phyloP scores from a whole-genome alignment of 2,113 vertebrate genomes.

The Condylura cristata region DNA sequence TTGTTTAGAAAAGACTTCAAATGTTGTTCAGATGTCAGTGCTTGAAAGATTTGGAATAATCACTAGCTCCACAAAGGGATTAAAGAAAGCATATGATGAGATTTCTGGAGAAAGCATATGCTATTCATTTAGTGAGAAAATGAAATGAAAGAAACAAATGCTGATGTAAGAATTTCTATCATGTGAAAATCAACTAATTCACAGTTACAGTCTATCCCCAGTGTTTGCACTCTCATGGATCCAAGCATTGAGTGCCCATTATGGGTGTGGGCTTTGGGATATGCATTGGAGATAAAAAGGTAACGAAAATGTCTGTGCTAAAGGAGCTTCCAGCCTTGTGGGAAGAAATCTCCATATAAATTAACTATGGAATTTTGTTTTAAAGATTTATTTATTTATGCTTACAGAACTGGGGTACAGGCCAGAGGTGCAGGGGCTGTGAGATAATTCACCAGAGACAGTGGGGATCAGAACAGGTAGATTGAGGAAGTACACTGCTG shows the following conservation, averaged over 20 bases:
- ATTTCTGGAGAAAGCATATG: constrained; percentile 14
- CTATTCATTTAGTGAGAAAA: not conserved
- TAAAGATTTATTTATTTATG: no score
- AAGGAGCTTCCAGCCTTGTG: not conserved
- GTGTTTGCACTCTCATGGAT: not conserved
- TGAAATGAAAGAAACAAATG: not conserved
- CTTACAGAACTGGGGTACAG: no score
- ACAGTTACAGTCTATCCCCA: not conserved
- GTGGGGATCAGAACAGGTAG: no score
- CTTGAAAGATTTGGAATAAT: not conserved
- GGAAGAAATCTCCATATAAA: not conserved
- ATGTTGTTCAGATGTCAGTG: not conserved
- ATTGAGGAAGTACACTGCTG: no score
- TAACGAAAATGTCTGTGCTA: not conserved
- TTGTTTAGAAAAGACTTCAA: not conserved
- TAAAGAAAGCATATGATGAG: not conserved
- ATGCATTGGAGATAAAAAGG: not conserved
- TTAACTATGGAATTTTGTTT: not conserved
- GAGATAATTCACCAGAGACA: no score
- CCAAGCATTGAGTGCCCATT: not conserved
- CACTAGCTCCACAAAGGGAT: not conserved
- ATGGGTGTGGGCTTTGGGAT: not conserved
- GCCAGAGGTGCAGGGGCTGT: no score
- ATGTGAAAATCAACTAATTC: not conserved
- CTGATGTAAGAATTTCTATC: not conserved